Evolutionary conservation across 1,140 invertebrate genomes (phyloP).

Genomic region (Apis laboriosa): DNA sequence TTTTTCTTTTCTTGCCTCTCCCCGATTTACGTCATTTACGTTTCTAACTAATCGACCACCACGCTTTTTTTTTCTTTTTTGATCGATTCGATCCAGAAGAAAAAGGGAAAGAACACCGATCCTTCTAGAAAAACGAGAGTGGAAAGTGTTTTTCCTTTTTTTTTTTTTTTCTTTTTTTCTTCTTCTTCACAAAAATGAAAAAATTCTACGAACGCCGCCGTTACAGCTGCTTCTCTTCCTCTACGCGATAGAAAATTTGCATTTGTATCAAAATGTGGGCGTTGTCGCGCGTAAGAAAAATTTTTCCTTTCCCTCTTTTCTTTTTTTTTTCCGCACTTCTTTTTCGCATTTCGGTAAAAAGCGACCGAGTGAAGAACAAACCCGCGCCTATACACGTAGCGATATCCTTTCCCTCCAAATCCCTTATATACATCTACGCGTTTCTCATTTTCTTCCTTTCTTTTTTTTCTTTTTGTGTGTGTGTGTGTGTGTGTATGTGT

Average conservation of each 20-base stretch:
- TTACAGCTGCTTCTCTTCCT: conserved; percentile 53
- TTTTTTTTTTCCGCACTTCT: neutral
- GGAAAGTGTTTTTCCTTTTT: conserved; percentile 43
- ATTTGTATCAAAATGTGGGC: conserved; percentile 78
- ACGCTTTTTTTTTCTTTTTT: too few relatives aligned
- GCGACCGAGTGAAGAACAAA: conserved; percentile 70
- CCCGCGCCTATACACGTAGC: conserved; percentile 38
- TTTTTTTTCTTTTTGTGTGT: neutral
- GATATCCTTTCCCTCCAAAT: conserved; percentile 5
- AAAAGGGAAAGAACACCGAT: conserved; percentile 25
- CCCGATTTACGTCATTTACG: neutral
- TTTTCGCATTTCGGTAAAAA: conserved; percentile 55
- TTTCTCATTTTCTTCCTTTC: neutral
- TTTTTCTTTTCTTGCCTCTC: neutral
- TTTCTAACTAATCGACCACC: neutral
- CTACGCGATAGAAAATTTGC: conserved; percentile 77
- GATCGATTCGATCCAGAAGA: conserved; percentile 20
- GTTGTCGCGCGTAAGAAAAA: conserved; percentile 66
- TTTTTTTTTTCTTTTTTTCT: too few relatives aligned
- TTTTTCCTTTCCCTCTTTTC: neutral
- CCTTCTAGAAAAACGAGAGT: conserved; percentile 2
- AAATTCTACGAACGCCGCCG: conserved; percentile 47
- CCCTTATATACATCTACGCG: neutral
- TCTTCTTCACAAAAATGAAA: conserved; percentile 12
- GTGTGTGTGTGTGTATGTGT: too few relatives aligned